Evolutionary conservation across 2,888 invertebrate genomes (phyloP), one percentile per base, ranked within the genome.

Genomic region (Stenolophus ochropezus): DNA sequence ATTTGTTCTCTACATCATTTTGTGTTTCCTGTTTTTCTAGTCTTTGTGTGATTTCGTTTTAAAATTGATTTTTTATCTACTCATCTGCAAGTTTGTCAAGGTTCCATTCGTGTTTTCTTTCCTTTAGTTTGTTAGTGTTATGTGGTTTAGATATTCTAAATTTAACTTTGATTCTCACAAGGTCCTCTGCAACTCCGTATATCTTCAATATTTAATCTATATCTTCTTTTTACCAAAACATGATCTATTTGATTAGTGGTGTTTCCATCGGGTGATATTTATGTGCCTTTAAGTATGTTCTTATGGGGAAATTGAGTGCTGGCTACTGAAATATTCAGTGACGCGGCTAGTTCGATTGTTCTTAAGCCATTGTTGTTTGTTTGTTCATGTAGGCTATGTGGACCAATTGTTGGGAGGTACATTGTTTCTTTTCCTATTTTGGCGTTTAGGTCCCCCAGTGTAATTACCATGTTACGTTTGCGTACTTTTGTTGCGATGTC

Each of bases 171-270:
- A 69, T 33, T 69, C 65, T 74, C 2, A 79, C 78, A 18, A 79
- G 82, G 74, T 6, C 47, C 79, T 61, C 79, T 69, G 21, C 61
- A 79, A n/a, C 51, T 74, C 51, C 82, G 73, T 11, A 47, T 25
- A 27, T 82, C 79, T 20, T 27, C 53, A 18, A 82, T 65, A 21
- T 73, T 23, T 53, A 23, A 27, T 53, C 18, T 65, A 69, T 80
- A 61, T 49, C 51, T 65, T 21, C 18, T 71, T 27, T 82, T 65
- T 14, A 82, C 75, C 14, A 82, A 21, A 14, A 80, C 47, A 51
- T 82, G 80, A 53, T 80, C 71, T 1, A 82, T 79, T 74, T 75
- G 80, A 16, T 82, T 82, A 21, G 42, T n/a, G 21, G 79, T 78
- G 23, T 51, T 33, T 4, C 79, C 42, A 65, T 79, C 51, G 21